phyloP scores from a whole-genome alignment of 2,113 vertebrate genomes.

The Chaetura pelagica region DNA sequence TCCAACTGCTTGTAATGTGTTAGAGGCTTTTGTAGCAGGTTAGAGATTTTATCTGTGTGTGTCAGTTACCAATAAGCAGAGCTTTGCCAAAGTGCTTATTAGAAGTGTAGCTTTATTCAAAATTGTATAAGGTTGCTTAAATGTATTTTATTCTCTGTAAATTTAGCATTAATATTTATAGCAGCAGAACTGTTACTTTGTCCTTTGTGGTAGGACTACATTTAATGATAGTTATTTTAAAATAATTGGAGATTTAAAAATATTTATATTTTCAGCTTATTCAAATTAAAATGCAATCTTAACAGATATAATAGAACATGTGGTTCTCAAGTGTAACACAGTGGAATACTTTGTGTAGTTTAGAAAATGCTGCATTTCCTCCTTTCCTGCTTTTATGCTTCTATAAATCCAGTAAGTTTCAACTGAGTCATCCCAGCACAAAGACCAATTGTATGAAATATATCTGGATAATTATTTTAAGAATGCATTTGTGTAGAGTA shows the following conservation, averaged over 20 bases:
- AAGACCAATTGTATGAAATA: not conserved
- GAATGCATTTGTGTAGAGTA: not conserved
- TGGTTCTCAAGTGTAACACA: not conserved
- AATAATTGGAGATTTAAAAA: not conserved
- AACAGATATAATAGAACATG: not conserved
- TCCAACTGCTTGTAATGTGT: not conserved
- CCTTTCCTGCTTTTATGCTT: not conserved
- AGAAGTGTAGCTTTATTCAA: not conserved
- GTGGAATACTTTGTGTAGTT: not conserved
- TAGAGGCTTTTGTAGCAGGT: not conserved
- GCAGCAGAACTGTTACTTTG: conserved; percentile 18
- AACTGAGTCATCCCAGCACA: not conserved
- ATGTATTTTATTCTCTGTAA: conserved; percentile 39
- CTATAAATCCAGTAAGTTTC: not conserved
- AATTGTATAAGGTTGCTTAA: conserved; percentile 36
- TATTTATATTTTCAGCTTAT: conserved; percentile 11
- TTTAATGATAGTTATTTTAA: conserved; percentile 9
- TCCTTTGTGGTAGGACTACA: conserved; percentile 1
- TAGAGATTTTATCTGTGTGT: not conserved
- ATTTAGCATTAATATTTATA: conserved; percentile 62
- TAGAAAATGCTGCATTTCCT: not conserved
- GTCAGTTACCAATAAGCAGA: not conserved
- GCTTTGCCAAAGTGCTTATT: not conserved
- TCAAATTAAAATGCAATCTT: conserved; percentile 18
- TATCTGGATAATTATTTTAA: not conserved